Percentiles rank a stretch among this genome's conserved stretches.
These are phyloP conservation scores for Artemisiospiza belli DNA, from an alignment of 2,113 vertebrate species.

Conservation along the genomic window DNA sequence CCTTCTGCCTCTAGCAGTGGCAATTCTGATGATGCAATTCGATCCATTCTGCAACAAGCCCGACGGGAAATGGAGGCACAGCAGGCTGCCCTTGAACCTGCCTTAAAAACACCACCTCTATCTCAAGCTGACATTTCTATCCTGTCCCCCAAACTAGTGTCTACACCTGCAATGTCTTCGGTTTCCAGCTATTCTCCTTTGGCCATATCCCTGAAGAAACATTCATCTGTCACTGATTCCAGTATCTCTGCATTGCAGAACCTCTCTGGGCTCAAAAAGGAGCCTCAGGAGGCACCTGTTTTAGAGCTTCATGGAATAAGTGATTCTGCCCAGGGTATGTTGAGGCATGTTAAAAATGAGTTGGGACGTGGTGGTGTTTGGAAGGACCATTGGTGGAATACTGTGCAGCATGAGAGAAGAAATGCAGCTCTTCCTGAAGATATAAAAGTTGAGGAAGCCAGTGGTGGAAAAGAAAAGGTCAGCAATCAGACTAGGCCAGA, in stretches of 20 bases:
- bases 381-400: slow-evolving; percentile 95
- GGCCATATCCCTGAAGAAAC: slow-evolving; percentile 89
- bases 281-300: slow-evolving; percentile 75
- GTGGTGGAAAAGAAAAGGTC: slow-evolving; percentile 80
- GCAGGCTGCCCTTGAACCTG: slow-evolving; percentile 89
- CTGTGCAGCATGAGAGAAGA: slow-evolving; percentile 84
- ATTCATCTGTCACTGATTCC: slow-evolving; percentile 74
- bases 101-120: slow-evolving; percentile 86
- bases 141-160: slow-evolving; percentile 83
- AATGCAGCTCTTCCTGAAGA: slow-evolving; percentile 73
- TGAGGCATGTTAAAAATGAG: slow-evolving; percentile 81
- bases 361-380: slow-evolving; percentile 82
- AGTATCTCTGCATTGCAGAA: slow-evolving; percentile 82
- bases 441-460: slow-evolving; percentile 81
- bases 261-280: slow-evolving; percentile 85
- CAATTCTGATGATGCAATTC: slow-evolving; percentile 92
- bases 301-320: slow-evolving; percentile 76
- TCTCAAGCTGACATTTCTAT: slow-evolving; percentile 86
- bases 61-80: slow-evolving; percentile 95
- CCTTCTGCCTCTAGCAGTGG: slow-evolving; percentile 79
- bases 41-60: slow-evolving; percentile 94
- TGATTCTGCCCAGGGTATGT: slow-evolving; percentile 78
- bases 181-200: slow-evolving; percentile 86
- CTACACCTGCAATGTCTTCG: slow-evolving; percentile 78
- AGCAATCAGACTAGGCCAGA: slow-evolving; percentile 74